These are phyloP conservation scores for Blastobasis adustella DNA, from an alignment of 2,888 invertebrate genomes.

Conservation along the genomic window DNA sequence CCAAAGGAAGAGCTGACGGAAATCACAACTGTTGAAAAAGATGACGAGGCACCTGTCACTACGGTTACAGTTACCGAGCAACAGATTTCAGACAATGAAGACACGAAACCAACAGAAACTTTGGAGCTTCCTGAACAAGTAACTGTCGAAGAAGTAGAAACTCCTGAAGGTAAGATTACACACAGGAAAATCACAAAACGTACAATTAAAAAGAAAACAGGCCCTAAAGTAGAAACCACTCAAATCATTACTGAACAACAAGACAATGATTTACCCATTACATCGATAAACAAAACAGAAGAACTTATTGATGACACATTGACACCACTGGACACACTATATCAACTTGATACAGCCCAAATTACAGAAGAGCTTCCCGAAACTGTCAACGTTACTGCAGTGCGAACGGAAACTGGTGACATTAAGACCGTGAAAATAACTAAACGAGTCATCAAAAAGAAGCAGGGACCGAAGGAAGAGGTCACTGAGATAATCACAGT, in stretches of 20 bases:
- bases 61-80: slow-evolving; percentile 11
- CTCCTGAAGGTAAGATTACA: slow-evolving; percentile 19
- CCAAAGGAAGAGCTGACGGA: slow-evolving; percentile 24
- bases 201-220: slow-evolving; percentile 27
- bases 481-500: slow-evolving; percentile 21
- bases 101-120: slow-evolving; percentile 21
- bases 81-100: slow-evolving; percentile 20
- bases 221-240: slow-evolving; percentile 32
- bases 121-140: slow-evolving; percentile 35
- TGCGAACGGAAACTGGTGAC: slow-evolving; percentile 12
- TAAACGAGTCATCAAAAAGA: slow-evolving; percentile 25
- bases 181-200: slow-evolving; percentile 29
- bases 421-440: slow-evolving; percentile 28
- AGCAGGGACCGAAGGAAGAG: slow-evolving; percentile 12
- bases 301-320: slow-evolving; percentile 21
- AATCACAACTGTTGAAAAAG: slow-evolving; percentile 29
- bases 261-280: slow-evolving; percentile 42
- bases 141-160: slow-evolving; percentile 12
- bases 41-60: slow-evolving; percentile 39
- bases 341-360: not conserved
- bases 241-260: slow-evolving; percentile 47
- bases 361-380: slow-evolving; percentile 24
- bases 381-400: slow-evolving; percentile 33
- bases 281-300: slow-evolving; percentile 42
- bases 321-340: slow-evolving; percentile 21